Conservation (phyloP, 1,140 invertebrate genomes). For the Reticulitermes speratus region DNA sequence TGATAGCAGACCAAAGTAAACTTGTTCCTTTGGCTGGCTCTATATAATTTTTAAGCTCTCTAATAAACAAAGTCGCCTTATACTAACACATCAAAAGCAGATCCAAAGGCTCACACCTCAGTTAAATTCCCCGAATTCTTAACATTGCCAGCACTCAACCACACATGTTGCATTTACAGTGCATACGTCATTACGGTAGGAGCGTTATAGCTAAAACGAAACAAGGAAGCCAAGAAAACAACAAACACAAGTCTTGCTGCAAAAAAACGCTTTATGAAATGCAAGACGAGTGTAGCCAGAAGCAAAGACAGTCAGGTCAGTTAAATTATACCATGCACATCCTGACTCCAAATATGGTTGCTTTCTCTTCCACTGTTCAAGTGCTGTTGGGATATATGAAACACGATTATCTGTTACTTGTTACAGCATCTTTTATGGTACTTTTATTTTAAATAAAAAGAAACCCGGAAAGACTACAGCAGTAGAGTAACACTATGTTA, state of each 20-base stretch:
- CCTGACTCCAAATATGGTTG: not conserved
- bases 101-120: no score
- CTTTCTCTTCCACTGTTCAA: not conserved
- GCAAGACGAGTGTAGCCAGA: slow-evolving; percentile 2
- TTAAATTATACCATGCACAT: not conserved
- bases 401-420: not conserved
- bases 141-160: no score
- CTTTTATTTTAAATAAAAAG: not conserved
- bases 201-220: no score
- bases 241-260: not conserved
- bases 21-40: no score
- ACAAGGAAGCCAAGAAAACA: no score
- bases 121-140: no score
- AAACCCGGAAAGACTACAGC: not conserved
- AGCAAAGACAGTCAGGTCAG: not conserved
- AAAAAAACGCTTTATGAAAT: not conserved
- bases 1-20: no score
- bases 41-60: no score
- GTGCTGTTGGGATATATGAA: not conserved
- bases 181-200: no score
- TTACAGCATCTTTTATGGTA: not conserved
- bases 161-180: no score
- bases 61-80: no score
- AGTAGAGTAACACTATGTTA: not conserved
- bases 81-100: no score